Evolutionary conservation across 2,113 vertebrate genomes (phyloP).

Genomic region (Crypturellus undulatus): DNA sequence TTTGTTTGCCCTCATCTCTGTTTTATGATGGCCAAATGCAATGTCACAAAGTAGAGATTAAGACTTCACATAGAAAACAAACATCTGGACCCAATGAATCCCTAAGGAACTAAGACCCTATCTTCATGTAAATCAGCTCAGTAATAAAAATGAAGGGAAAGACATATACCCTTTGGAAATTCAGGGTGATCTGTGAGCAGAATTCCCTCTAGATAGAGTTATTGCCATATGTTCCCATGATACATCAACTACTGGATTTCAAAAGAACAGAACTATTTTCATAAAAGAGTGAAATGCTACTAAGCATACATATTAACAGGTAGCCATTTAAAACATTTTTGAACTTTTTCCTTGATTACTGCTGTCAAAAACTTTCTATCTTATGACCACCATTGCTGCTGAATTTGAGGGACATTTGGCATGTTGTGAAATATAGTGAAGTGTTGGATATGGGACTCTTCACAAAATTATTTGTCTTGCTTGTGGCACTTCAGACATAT

Average conservation of each 20-base stretch:
- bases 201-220: background rate
- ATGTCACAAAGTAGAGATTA: constrained; percentile 21
- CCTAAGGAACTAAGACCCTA: background rate
- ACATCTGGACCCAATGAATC: constrained; percentile 43
- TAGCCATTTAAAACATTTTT: background rate
- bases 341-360: background rate
- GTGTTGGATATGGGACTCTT: background rate
- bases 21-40: background rate
- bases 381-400: background rate
- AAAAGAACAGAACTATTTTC: constrained; percentile 3
- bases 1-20: background rate
- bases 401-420: background rate
- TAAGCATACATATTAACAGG: background rate
- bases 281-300: background rate
- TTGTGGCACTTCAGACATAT: background rate
- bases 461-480: fast-evolving
- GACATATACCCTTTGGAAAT: constrained; percentile 1
- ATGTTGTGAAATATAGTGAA: fast-evolving
- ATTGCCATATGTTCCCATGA: background rate
- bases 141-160: constrained; percentile 59
- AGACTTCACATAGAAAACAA: constrained; percentile 3
- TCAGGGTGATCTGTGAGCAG: background rate
- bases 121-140: constrained; percentile 49
- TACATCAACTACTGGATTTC: background rate
- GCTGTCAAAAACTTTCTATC: background rate